Base-by-base conservation (phyloP, 2,797 vertebrate genomes). In the Notolabrus celidotus region DNA sequence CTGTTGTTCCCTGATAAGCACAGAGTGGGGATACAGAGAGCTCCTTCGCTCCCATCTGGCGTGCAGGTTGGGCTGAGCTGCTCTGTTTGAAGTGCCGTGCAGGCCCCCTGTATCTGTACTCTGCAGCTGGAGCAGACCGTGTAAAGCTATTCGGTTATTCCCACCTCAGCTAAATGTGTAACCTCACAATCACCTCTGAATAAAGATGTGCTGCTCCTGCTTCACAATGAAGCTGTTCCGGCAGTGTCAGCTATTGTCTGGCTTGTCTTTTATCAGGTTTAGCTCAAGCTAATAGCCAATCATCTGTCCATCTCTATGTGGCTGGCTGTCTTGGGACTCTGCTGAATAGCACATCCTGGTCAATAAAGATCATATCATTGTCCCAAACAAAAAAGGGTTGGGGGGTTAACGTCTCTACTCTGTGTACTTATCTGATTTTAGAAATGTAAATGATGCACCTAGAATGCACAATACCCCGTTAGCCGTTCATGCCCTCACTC, bases 1-100 rank as follows among this genome's bases (percentile, higher is more conserved):
- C 93, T 94, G 93, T 72, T 68, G 59, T 66, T 51, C 45, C 66
- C 86, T 82, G 94, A 94, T 94, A 95, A 94, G 89, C 56, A 14
- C 16, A 11, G 77, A 64, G 74, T 50, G 47, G 59, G 82, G 65
- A 75, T 43, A 39, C 31, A 11, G 56, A 51, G 67, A 77, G 62
- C 70, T 49, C 33, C 43, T 57, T 9, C 7, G 55, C 71, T 47
- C 75, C 46, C 23, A 41, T 60, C 71, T 75, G 66, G 50, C n/a
- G 36, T 47, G 38, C 80, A 79, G 78, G 67, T 74, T 76, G 55
- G 49, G 51, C 67, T 57, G 66, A 74, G 77, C 66, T 74, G 55
- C 65, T 67, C 45, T 69, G 71, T 93, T 93, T 94, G 89, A 93
- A 93, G 91, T 79, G 60, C 53, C 27, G 46, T 47, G 54, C 56